Evolutionary conservation across 2,113 vertebrate genomes (phyloP), one percentile per base, ranked within the genome.

Genomic region (Labrus mixtus): DNA sequence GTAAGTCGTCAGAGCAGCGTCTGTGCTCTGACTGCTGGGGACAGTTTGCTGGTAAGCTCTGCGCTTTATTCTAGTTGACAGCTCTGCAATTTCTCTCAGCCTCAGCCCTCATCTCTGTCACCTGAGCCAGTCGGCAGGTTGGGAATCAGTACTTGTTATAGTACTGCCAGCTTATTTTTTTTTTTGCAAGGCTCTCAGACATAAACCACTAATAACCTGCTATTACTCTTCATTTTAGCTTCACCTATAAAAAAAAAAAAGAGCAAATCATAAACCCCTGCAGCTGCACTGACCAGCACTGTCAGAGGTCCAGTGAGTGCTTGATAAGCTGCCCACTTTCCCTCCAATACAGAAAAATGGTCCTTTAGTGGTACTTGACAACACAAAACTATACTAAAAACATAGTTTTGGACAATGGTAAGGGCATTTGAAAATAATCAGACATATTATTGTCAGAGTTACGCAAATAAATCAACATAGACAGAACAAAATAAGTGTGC

Each of bases 41-140:
- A 72, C 61, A 67, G 61, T 68, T 84, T 81, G 19, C 70, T 57
- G 46, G 61, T 71, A 81, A 82, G 81, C 64, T 67, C 55, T 50
- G 78, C 48, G 71, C 61, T 88, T 84, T 83, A 91, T 85, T 86
- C 45, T 77, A 73, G 71, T 50, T 88, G 87, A 91, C 85, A 88
- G 81, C 62, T 68, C 71, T 66, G 74, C 71, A 77, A 84, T 86
- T 88, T 83, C 79, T 77, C 84, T 85, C 67, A 79, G 81, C 65
- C 41, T 53, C 84, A 85, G 72, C 77, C 77, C 79, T 88, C 79
- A 67, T 85, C 71, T 81, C 64, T 85, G 81, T 88, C 83, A 77
- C 66, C 82, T 85, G 67, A 57, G 70, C 68, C 25, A 45, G 43
- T 75, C 77, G 76, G 79, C 79, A 75, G 77, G 82, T 86, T 69